Evolutionary conservation across 2,888 invertebrate species (phyloP), one percentile per base, ranked within the genome.

Genomic region (Hoplodrina ambigua): DNA sequence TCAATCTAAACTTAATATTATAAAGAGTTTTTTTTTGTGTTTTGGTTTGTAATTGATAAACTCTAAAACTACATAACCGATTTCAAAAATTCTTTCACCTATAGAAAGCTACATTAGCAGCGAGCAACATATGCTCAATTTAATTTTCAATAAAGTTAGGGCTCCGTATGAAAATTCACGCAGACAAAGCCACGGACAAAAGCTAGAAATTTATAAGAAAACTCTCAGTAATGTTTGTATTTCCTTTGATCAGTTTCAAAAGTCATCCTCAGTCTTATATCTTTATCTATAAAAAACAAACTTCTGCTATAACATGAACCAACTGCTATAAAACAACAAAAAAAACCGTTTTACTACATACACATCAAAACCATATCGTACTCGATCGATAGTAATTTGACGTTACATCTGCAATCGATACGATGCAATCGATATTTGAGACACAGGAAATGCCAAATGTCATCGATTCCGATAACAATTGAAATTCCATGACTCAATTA

Each of bases 391-490:
- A 74, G 19, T 79, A 49, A 71, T 33, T 70, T 57, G 33, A 53
- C 41, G 19, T 52, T 10, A 49, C 56, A 33, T 41, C 60, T 41
- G 20, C 61, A 64, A 63, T 72, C 11, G 33, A 58, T 5, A 46
- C 37, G 13, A 55, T 20, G 61, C 25, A 52, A 62, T n/a, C 37
- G 53, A 52, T 53, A 64, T 68, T 68, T 8, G 59, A 75, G 59
- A 57, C 60, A 58, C 37, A 59, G 67, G 81, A 75, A 80, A 80
- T 54, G 17, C 50, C 46, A 55, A 77, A 61, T 60, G 19, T 64
- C 49, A 57, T 37, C 19, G 53, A 77, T 58, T 59, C n/a, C 30
- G 50, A 64, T 58, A 46, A 64, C 63, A 58, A 54, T 57, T 55
- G 13, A 19, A 57, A 64, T 52, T 58, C 15, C n/a, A 33, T 15